Percentiles rank a stretch among this genome's conserved stretches.
Conservation (phyloP, 1,140 invertebrate species). For the Eubasilissa regina region DNA sequence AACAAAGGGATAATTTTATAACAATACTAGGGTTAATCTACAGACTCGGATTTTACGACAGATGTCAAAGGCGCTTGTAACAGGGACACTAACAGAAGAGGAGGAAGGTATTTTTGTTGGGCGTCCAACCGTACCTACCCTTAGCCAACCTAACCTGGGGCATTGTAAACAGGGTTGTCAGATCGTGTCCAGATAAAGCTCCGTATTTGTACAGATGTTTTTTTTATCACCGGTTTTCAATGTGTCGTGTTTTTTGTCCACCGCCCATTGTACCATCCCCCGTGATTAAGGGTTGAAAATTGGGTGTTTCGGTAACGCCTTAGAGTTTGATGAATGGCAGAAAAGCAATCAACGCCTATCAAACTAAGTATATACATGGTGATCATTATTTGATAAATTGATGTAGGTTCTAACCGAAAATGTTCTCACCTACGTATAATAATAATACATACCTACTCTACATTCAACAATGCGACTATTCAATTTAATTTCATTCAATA, state of each 20-base stretch:
- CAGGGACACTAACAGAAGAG: slow-evolving; percentile 28
- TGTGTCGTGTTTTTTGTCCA: slow-evolving; percentile 40
- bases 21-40: slow-evolving; percentile 29
- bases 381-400: too few species aligned
- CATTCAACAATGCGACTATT: too few species aligned
- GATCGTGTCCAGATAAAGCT: slow-evolving; percentile 56
- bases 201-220: slow-evolving; percentile 57
- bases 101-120: slow-evolving; percentile 51
- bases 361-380: background rate
- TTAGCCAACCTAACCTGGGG: slow-evolving; percentile 26
- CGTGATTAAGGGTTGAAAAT: slow-evolving; percentile 44
- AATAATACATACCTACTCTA: too few species aligned
- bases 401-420: background rate
- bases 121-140: slow-evolving; percentile 50
- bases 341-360: slow-evolving; percentile 25
- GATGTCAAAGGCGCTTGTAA: slow-evolving; percentile 43
- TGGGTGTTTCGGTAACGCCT: slow-evolving; percentile 42
- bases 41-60: slow-evolving; percentile 23
- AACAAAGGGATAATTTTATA: background rate
- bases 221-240: slow-evolving; percentile 52
- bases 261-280: slow-evolving; percentile 41
- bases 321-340: slow-evolving; percentile 17
- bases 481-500: too few species aligned
- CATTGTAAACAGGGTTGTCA: slow-evolving; percentile 25
- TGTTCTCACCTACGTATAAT: too few species aligned